phyloP scores from a whole-genome alignment of 2,797 vertebrate species.

The Tokudaia muenninki region DNA sequence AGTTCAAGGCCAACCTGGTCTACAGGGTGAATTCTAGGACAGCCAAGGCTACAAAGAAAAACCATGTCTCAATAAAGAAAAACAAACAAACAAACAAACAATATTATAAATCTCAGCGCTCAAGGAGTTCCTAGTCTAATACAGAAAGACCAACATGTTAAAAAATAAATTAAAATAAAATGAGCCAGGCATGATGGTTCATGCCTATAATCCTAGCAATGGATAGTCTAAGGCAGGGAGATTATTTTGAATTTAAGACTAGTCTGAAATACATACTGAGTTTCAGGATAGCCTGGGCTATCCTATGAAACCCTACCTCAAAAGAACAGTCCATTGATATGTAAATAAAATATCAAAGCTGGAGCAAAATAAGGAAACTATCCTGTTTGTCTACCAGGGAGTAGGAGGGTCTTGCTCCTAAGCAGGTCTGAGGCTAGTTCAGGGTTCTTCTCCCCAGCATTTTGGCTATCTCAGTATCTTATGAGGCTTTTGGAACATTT shows the following conservation, averaged over 20 bases:
- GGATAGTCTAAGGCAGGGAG: background rate
- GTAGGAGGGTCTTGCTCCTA: background rate
- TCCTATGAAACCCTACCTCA: background rate
- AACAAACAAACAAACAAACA: background rate
- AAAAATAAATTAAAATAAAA: background rate
- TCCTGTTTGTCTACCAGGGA: background rate
- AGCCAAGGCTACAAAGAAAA: background rate
- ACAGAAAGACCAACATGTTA: background rate
- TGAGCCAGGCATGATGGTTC: background rate
- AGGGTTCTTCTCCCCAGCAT: background rate
- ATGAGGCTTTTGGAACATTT: fast-evolving
- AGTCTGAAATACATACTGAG: background rate
- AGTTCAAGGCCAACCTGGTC: background rate
- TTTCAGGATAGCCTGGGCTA: background rate
- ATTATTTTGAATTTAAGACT: background rate
- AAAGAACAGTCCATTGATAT: background rate
- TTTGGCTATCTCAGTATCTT: fast-evolving
- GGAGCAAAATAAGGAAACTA: background rate
- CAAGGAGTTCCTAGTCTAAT: background rate
- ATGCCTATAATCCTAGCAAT: background rate
- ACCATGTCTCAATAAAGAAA: background rate
- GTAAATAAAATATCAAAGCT: background rate
- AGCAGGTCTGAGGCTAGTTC: background rate
- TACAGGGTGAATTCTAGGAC: background rate
- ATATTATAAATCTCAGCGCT: background rate